A percentile compares a stretch with the other conserved stretches of the same genome.
These are phyloP conservation scores for Drosophila peninsularis DNA, from an alignment of 2,888 invertebrate genomes.

Conservation along the genomic window DNA sequence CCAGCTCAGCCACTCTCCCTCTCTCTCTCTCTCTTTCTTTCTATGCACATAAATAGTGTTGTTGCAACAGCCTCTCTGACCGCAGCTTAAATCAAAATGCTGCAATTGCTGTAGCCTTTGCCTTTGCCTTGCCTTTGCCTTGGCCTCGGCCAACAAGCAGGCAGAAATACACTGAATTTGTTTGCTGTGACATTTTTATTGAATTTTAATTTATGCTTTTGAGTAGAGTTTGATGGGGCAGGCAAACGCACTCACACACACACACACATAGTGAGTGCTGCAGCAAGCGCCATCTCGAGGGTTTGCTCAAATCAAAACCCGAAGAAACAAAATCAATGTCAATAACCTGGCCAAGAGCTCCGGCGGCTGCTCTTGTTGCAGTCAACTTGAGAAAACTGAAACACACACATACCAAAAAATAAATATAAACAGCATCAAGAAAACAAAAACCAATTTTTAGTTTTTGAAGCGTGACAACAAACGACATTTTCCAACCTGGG, in stretches of 20 bases:
- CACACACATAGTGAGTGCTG: slow-evolving; percentile 13
- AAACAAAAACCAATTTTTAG: slow-evolving; percentile 65
- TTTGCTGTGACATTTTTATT: slow-evolving; percentile 77
- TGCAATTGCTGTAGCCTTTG: slow-evolving; percentile 36
- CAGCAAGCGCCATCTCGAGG: slow-evolving; percentile 21
- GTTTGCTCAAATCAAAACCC: slow-evolving; percentile 33
- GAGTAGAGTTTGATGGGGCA: slow-evolving; percentile 28
- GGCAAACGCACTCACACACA: slow-evolving; percentile 27
- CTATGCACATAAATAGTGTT: neutral
- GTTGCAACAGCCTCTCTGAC: neutral
- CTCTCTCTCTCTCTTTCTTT: neutral
- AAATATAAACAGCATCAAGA: slow-evolving; percentile 28
- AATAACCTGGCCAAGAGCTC: slow-evolving; percentile 65
- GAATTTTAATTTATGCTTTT: slow-evolving; percentile 75
- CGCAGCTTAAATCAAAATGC: slow-evolving; percentile 54
- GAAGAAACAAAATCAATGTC: slow-evolving; percentile 52
- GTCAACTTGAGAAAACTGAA: slow-evolving; percentile 16
- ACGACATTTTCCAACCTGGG: slow-evolving; percentile 58
- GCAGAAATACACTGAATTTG: slow-evolving; percentile 16
- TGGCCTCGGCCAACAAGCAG: slow-evolving; percentile 18
- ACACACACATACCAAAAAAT: slow-evolving; percentile 18
- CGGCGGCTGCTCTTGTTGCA: slow-evolving; percentile 23
- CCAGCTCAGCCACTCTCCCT: neutral
- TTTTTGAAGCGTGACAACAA: slow-evolving; percentile 74
- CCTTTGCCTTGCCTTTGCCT: neutral